Conservation (phyloP, 2,113 vertebrate species). For the Tauraco erythrolophus region DNA sequence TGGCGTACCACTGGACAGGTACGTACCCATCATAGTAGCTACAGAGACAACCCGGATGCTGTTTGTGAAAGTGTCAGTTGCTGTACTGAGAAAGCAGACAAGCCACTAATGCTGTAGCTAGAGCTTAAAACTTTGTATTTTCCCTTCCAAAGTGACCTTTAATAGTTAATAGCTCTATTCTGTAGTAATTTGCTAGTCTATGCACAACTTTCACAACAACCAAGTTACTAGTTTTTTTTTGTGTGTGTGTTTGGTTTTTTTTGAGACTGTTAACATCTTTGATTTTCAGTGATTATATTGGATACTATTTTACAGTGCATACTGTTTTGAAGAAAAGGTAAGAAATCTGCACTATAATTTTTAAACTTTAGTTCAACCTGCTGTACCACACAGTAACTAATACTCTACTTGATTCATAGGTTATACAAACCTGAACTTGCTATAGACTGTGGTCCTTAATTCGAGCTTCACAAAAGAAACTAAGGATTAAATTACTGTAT, state of each 20-base stretch:
- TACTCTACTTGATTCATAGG: not conserved
- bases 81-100: not conserved
- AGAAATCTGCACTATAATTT: not conserved
- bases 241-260: not conserved
- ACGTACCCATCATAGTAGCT: not conserved
- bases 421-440: conserved; percentile 37
- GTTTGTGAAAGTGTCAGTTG: not conserved
- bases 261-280: conserved; percentile 26
- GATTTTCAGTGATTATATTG: not conserved
- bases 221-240: not conserved
- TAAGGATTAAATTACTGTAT: not conserved
- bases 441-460: not conserved
- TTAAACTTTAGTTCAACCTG: not conserved
- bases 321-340: not conserved
- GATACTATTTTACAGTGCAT: conserved; percentile 41
- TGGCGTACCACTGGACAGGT: not conserved
- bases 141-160: not conserved
- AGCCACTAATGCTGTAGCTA: not conserved
- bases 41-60: not conserved
- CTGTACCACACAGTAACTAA: conserved; percentile 1
- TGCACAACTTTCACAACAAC: conserved; percentile 5
- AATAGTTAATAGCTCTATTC: not conserved
- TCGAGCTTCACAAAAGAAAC: conserved; percentile 48
- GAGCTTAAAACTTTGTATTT: not conserved
- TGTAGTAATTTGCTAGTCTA: not conserved